These are phyloP conservation scores for Neodiprion pinetum DNA, from an alignment of 1,140 invertebrate species.

Conservation along the genomic window DNA sequence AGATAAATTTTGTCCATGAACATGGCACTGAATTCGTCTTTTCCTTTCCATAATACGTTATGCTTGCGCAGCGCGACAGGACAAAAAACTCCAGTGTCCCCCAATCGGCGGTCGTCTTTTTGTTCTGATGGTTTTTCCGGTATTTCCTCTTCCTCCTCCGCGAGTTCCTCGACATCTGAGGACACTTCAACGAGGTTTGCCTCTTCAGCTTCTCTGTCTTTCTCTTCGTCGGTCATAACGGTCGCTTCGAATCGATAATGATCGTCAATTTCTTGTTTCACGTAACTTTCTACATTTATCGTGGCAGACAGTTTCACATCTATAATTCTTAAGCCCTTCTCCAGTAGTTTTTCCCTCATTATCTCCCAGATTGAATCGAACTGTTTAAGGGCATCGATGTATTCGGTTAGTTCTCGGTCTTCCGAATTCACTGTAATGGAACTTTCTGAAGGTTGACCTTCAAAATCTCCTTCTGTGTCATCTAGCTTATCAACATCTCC, in stretches of 20 bases:
- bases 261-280: slow-evolving; percentile 37
- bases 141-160: slow-evolving; percentile 43
- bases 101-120: slow-evolving; percentile 54
- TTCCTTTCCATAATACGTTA: slow-evolving; percentile 65
- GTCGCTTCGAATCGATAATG: slow-evolving; percentile 35
- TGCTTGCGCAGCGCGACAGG: slow-evolving; percentile 61
- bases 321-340: slow-evolving; percentile 24
- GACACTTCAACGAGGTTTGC: slow-evolving; percentile 13
- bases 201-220: slow-evolving; percentile 32
- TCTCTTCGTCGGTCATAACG: slow-evolving; percentile 38
- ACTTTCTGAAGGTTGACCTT: not conserved
- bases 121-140: slow-evolving; percentile 29
- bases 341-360: slow-evolving; percentile 16
- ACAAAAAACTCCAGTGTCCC: slow-evolving; percentile 65
- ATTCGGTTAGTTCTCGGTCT: not conserved
- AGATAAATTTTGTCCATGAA: slow-evolving; percentile 63
- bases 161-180: slow-evolving; percentile 39
- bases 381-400: slow-evolving; percentile 20
- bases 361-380: slow-evolving; percentile 24
- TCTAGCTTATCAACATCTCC: not conserved
- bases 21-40: slow-evolving; percentile 58
- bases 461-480: not conserved
- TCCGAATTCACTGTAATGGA: not conserved
- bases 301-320: not conserved
- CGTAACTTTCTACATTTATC: slow-evolving; percentile 11